Conservation (phyloP, 35 echinoderm and acorn worm genomes). For the Apostichopus japonicus region DNA sequence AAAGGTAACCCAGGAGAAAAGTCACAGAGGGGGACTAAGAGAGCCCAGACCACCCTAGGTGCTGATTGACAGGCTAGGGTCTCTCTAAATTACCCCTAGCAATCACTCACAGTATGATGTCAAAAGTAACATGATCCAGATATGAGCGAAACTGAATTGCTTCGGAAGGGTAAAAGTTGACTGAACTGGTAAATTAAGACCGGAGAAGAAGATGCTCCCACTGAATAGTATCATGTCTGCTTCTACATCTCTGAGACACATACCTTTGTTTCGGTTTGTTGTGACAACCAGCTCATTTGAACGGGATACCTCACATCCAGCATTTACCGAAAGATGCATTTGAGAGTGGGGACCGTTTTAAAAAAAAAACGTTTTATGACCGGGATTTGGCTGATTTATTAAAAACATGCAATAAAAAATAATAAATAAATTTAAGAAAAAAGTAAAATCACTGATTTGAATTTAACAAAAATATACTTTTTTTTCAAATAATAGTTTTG, state of each 20-base stretch:
- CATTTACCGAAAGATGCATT: too few species aligned
- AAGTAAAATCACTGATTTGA: too few species aligned
- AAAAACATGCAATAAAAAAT: too few species aligned
- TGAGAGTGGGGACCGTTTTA: too few species aligned
- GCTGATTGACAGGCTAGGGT: conserved; percentile 26
- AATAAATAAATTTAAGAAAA: too few species aligned
- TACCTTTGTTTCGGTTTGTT: background rate
- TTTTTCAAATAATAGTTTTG: too few species aligned
- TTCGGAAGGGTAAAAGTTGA: background rate
- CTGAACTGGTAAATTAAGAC: background rate
- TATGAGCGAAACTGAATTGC: background rate
- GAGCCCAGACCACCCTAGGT: conserved; percentile 19
- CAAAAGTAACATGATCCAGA: background rate
- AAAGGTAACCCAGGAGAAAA: background rate
- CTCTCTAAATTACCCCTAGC: conserved; percentile 23
- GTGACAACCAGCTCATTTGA: background rate
- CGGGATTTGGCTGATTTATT: too few species aligned
- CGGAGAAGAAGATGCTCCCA: background rate
- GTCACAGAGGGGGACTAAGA: conserved; percentile 20
- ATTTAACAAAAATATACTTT: too few species aligned
- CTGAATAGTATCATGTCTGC: background rate
- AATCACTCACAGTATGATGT: conserved; percentile 9
- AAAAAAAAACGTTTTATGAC: too few species aligned
- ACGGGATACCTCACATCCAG: too few species aligned
- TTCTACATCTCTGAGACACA: background rate